Base-by-base conservation (phyloP, 1,140 invertebrate genomes). In the Drusus annulatus region DNA sequence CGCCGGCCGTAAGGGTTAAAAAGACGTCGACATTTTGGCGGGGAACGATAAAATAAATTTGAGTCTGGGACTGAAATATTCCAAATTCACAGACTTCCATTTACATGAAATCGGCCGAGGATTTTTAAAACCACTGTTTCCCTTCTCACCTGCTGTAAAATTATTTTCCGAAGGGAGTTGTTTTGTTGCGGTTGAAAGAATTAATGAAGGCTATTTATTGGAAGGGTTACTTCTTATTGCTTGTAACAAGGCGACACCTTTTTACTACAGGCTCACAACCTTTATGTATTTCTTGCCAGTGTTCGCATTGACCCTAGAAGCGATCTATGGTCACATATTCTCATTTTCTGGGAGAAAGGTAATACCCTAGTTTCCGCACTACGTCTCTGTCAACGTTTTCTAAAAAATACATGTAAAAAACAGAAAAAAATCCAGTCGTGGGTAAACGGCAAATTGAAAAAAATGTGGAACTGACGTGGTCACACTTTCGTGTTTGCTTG, bases 1-100 rank as follows among this genome's bases (percentile, higher is more conserved):
- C 63, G 63, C 31, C 13, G 31, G 31, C 28, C 63, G 63, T 45
- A 68, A 68, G 63, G 63, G 63, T 68, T 63, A 63, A 68, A 45
- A 68, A 68, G 63, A 68, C 19, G 63, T 68, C 16, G 63, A 36
- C 63, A 21, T 68, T 68, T 45, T 31, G 63, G 31, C 63, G 63
- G 28, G 3, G 10, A 31, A 68, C 63, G 63, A 45, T 36, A 16
- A 17, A 31, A 68, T 68, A 68, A 31, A 45, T 68, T 36, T 68
- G 3, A 68, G 21, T 3, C 63, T 16, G 25, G 16, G 16, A 23
- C 19, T 63, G 23, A 63, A 63, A 63, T 45, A 45, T 45, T 45
- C 10, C 36, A 13, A 60, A 60, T 60, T 60, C 58, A 25, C 2
- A 60, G 58, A 60, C 36, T 45, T 45, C 13, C 36, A 45, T 45